phyloP scores from a whole-genome alignment of 2,113 vertebrate genomes.

The Nerophis ophidion region DNA sequence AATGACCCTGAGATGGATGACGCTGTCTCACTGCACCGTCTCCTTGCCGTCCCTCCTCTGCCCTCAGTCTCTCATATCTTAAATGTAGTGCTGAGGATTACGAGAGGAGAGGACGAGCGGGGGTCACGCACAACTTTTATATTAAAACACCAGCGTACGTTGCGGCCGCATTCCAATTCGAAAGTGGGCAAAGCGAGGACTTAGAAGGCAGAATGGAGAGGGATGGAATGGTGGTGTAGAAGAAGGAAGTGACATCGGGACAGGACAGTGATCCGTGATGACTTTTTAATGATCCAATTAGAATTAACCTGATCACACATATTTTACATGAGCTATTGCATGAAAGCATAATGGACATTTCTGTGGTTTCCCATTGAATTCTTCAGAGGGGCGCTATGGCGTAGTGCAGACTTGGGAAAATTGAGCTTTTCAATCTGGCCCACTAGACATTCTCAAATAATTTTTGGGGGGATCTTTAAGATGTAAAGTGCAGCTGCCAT shows the following conservation, averaged over 20 bases:
- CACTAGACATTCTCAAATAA: too few species aligned
- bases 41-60: conserved; percentile 2
- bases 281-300: conserved; percentile 1
- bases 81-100: conserved; percentile 22
- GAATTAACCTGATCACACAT: neutral
- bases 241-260: neutral
- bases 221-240: neutral
- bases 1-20: conserved; percentile 41
- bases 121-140: conserved; percentile 42
- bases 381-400: too few species aligned
- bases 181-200: neutral
- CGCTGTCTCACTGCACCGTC: conserved; percentile 11
- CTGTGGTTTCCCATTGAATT: too few species aligned
- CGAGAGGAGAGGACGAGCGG: neutral
- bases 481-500: too few species aligned
- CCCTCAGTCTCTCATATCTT: conserved; percentile 7
- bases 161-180: conserved; percentile 42
- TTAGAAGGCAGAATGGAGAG: neutral
- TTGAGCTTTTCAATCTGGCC: too few species aligned
- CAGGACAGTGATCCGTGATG: neutral
- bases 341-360: too few species aligned
- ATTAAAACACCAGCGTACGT: conserved; percentile 60
- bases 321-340: too few species aligned
- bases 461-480: too few species aligned
- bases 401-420: too few species aligned